Percentiles rank a stretch among this genome's conserved stretches.
These are phyloP conservation scores for Nomada ruficornis DNA, from an alignment of 2,888 invertebrate genomes.

Conservation along the genomic window DNA sequence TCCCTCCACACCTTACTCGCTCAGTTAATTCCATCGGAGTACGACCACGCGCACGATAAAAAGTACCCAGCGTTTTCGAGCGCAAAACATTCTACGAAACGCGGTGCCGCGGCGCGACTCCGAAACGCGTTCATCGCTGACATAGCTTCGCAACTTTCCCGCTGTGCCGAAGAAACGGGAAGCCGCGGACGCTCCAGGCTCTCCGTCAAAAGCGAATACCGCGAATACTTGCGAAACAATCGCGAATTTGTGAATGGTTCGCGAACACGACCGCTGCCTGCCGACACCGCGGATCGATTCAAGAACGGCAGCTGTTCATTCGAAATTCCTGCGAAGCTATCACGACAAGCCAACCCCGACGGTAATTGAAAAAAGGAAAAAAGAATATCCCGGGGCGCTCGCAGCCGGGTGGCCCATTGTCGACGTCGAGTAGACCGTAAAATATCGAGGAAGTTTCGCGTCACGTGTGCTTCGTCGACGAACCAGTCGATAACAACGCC, in stretches of 20 bases:
- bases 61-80: constrained; percentile 1
- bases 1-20: not conserved
- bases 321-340: constrained; percentile 26
- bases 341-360: not conserved
- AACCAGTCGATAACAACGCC: constrained; percentile 55
- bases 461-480: constrained; percentile 15
- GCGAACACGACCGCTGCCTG: not conserved
- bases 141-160: constrained; percentile 45
- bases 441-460: constrained; percentile 64
- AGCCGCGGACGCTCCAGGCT: not conserved
- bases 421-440: constrained; percentile 46
- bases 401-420: constrained; percentile 43
- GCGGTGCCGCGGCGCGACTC: not conserved
- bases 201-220: constrained; percentile 38
- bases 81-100: constrained; percentile 28
- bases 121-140: constrained; percentile 14
- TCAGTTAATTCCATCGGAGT: constrained; percentile 1
- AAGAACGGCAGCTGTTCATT: constrained; percentile 35
- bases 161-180: constrained; percentile 33
- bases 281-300: constrained; percentile 24
- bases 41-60: not conserved
- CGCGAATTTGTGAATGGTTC: constrained; percentile 45
- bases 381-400: constrained; percentile 22
- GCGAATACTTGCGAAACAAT: constrained; percentile 45
- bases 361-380: constrained; percentile 47